Base-by-base conservation (phyloP, 2,888 invertebrate genomes). In the Prosapia bicincta region DNA sequence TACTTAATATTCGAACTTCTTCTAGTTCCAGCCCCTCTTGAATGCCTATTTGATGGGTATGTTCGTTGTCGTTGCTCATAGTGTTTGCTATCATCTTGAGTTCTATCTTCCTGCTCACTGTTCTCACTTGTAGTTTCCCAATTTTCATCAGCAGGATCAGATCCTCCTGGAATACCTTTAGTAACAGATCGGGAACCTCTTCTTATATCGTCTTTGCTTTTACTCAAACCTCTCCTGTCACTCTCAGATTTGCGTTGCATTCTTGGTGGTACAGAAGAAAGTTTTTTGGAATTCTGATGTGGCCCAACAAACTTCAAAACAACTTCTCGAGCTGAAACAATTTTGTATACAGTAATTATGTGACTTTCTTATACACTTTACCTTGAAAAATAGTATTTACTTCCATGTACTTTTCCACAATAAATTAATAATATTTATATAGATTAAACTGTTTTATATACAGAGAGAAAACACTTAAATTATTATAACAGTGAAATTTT, bases 51-150 rank as follows among this genome's bases (percentile, higher is more conserved):
- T 20, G 54, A 20, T 20, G 54, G 20, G 20, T 20, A 54, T 2
- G 2, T 38, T 9, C 20, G n/a, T 20, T 54, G 54, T 9, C 54
- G n/a, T 20, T 54, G 54, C 3, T 54, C 54, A 54, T 74, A 43
- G 24, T 26, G 43, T 69, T 26, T 69, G n/a, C 7, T 28, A 7
- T 74, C 74, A 10, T 68, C 68, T 43, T 26, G 32, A 1, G 23
- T n/a, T 25, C 25, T 70, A 13, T 76, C 77, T 23, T 74, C 77
- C 7, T 72, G 73, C 23, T 78, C 78, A 68, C 78, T 78, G 1
- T 69, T 93, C 85, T 95, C 95, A 7, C 93, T 93, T 23, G 93
- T 94, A 65, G 93, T 93, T 84, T 94, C 94, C 91, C 93, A 93
- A 82, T 92, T 89, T 81, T 90, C 90, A 80, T 78, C 89, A 89